Base-by-base conservation (phyloP, 2,888 invertebrate species). In the Lasioglossum marginatum region DNA sequence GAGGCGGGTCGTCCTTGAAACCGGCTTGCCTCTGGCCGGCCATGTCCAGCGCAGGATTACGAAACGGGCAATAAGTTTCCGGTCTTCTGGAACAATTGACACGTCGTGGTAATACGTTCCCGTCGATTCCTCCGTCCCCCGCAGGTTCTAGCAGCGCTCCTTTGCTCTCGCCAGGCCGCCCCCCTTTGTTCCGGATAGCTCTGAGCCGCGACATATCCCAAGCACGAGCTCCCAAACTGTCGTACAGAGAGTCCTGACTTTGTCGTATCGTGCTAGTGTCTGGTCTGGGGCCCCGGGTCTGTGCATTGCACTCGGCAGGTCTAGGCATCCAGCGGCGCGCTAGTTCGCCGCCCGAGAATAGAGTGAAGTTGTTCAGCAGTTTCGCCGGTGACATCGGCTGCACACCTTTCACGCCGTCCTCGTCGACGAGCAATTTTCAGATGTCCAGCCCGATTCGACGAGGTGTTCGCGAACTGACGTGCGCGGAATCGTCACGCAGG, bases 81-180 rank as follows among this genome's bases (percentile, higher is more conserved):
- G 89, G 88, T 92, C 87, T 93, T 92, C 88, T 82, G 87, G 83
- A 91, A 92, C 93, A 93, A 92, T 93, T 91, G 89, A 91, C 91
- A 91, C 92, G 88, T 81, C 87, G 87, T 81, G 85, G 90, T 91
- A 90, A 89, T 90, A 92, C 91, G 87, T 86, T 88, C 86, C 85
- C 57, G 57, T 57, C 34, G 87, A 79, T 73, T 68, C 60, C 79
- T 16, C 31, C 79, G 52, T n/a, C 57, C 34, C 34, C 48, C 14
- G 70, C 48, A 66, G 68, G 10, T 8, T 37, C 68, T 12, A 27
- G 8, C 27, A 60, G 60, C 37, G 68, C 34, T 23, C 19, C 68
- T 37, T 31, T 23, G 68, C 37, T 37, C 68, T 19, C 66, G 27
- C 60, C 63, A 31, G 63, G 23, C 2, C 57, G 34, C n/a, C 43